Evolutionary conservation across 2,113 vertebrate species (phyloP), one percentile per base, ranked within the genome.

Genomic region (Tapirus terrestris): DNA sequence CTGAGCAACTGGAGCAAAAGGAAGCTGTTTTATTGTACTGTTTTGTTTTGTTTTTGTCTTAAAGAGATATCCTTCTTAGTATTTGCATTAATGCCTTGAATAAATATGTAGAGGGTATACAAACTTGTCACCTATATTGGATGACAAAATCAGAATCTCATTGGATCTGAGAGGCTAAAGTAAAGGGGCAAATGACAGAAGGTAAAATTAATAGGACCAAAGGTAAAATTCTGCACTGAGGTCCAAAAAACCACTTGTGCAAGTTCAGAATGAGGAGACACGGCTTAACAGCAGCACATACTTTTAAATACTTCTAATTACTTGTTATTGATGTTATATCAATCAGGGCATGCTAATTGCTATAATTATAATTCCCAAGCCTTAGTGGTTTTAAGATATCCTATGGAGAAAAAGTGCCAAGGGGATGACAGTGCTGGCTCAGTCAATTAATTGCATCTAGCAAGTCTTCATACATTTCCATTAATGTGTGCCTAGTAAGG

Each of bases 21-120:
- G 89, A 96, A 89, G 36, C 31, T 25, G 13, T 17, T 70, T 53
- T 67, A 29, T 70, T 51, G 53, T 29, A 13, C 84, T 67, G 31
- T 29, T 17, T 18, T 90, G 73, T 77, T 75, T 92, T 76, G 16
- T 72, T 68, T 76, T 60, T 75, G 8, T 58, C 77, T 94, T 95
- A 91, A 97, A 94, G 70, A 89, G 73, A 94, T 63, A 92, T 4
- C 14, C 70, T 73, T 58, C 82, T 89, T 39, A 58, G 51, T 43
- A 48, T 45, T 18, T 76, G 56, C 36, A 21, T 72, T 39, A 68
- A 48, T 10, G 4, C 58, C 18, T 31, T 43, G 23, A 89, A n/a
- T 87, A 51, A 81, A 70, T 18, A 51, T 11, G 29, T 13, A 48
- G 25, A 90, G 17, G 11, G 18, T 27, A 84, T 58, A 11, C 45